Percentiles rank a stretch among this genome's conserved stretches.
These are phyloP conservation scores for Rhizomys pruinosus DNA, from an alignment of 2,113 vertebrate species.

Conservation along the genomic window DNA sequence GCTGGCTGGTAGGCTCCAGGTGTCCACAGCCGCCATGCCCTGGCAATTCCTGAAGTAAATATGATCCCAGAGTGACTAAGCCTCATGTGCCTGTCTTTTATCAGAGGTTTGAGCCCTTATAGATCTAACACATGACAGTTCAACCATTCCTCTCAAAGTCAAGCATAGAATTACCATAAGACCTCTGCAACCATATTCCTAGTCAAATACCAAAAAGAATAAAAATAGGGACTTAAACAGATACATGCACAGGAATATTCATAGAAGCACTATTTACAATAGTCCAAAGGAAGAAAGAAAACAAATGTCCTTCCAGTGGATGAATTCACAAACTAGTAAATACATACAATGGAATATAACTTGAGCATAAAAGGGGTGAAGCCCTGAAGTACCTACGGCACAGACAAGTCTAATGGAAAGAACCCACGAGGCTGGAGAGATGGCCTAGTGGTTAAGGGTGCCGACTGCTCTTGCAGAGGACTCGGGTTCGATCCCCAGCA, in stretches of 20 bases:
- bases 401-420: slow-evolving; percentile 33
- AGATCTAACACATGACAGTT: too few relatives aligned
- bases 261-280: not conserved
- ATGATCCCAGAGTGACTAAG: too few relatives aligned
- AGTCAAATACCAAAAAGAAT: not conserved
- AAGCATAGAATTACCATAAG: too few relatives aligned
- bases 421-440: too few relatives aligned
- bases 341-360: not conserved
- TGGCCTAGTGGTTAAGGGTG: too few relatives aligned
- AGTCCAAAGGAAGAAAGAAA: not conserved
- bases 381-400: not conserved
- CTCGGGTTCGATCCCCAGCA: too few relatives aligned
- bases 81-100: too few relatives aligned
- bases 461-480: too few relatives aligned
- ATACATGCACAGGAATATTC: not conserved
- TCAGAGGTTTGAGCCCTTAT: too few relatives aligned
- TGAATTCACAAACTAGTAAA: slow-evolving; percentile 17
- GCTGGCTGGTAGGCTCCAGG: too few relatives aligned
- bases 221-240: not conserved
- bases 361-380: not conserved
- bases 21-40: too few relatives aligned
- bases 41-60: too few relatives aligned
- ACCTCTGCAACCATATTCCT: not conserved
- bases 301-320: not conserved
- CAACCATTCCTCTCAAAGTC: not conserved